Evolutionary conservation across 2,113 vertebrate species (phyloP), one percentile per base, ranked within the genome.

Genomic region (Daboia siamensis): DNA sequence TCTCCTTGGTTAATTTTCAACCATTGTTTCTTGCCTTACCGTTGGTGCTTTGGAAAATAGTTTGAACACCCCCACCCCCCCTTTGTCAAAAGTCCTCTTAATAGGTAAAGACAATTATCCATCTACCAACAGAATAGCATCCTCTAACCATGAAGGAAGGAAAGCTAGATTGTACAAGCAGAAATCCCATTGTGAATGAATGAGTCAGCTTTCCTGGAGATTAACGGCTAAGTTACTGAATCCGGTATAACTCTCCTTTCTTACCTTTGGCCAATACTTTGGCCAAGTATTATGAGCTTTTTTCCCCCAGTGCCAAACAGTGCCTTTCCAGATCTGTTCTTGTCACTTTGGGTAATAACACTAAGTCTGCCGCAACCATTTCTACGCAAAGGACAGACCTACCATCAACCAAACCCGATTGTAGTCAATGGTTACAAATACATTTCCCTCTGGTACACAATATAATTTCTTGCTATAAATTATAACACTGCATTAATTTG

Each of bases 391-490:
- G 46, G 74, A 24, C 29, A 52, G 51, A 51, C 3, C 93, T 91
- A 86, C 29, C 0, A 51, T 46, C 52, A 87, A 44, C 92, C 57
- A 92, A 87, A 91, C 1, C 12, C 24, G 84, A 3, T 93, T 95
- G 86, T 90, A 90, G 87, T 52, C 85, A 89, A 57, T 90, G 55
- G 90, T 93, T 93, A 94, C 21, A 93, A 89, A 91, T 29, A 92
- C 2, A 61, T 95, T 93, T 94, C 26, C 15, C 11, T 95, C 85
- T 90, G 0, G 61, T 91, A 87, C n/a, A 92, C 39, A 93, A 88
- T 74, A 86, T 15, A 90, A 91, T 90, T 95, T 90, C 80, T 94
- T 93, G 7, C 24, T 92, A 9, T 56, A 4, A 93, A 92, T 20
- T 92, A 15, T 90, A 51, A 0, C 15, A 74, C 91, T 92, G n/a